Evolutionary conservation across 2,797 vertebrate species (phyloP).

Genomic region (Heteromormyrus szaboi): DNA sequence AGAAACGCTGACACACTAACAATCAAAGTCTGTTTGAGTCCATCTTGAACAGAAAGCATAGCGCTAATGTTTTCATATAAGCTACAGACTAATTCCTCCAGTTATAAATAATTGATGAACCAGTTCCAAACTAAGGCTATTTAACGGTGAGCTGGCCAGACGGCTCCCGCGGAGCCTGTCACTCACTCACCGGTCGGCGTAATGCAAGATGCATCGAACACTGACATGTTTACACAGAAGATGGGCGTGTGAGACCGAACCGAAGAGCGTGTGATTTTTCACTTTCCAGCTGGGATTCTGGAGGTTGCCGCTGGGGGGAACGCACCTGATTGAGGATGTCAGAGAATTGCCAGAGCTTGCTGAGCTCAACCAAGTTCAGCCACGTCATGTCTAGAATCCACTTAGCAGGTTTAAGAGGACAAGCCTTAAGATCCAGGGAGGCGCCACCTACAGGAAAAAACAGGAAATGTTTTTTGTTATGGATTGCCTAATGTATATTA

Average conservation of each 20-base stretch:
- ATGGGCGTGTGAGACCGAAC: conserved; percentile 42
- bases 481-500: background rate
- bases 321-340: conserved; percentile 81
- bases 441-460: conserved; percentile 71
- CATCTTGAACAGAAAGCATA: background rate
- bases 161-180: conserved; percentile 43
- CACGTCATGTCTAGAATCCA: conserved; percentile 97
- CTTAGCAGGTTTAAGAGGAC: conserved; percentile 82
- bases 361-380: conserved; percentile 91
- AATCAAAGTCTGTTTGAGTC: background rate
- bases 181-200: conserved; percentile 30
- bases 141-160: conserved; percentile 53
- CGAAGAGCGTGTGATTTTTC: conserved; percentile 43
- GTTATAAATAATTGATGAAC: conserved; percentile 44
- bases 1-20: background rate
- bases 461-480: background rate
- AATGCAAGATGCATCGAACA: conserved; percentile 42
- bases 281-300: background rate
- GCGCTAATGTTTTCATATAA: conserved; percentile 37
- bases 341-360: conserved; percentile 85
- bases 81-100: conserved; percentile 31
- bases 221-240: conserved; percentile 50
- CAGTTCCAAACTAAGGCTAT: conserved; percentile 47
- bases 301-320: background rate
- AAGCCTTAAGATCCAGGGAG: conserved; percentile 86